Percentiles rank a stretch among this genome's conserved stretches.
Evolutionary conservation across 2,113 vertebrate species (phyloP).

Genomic region (Rynchops niger): DNA sequence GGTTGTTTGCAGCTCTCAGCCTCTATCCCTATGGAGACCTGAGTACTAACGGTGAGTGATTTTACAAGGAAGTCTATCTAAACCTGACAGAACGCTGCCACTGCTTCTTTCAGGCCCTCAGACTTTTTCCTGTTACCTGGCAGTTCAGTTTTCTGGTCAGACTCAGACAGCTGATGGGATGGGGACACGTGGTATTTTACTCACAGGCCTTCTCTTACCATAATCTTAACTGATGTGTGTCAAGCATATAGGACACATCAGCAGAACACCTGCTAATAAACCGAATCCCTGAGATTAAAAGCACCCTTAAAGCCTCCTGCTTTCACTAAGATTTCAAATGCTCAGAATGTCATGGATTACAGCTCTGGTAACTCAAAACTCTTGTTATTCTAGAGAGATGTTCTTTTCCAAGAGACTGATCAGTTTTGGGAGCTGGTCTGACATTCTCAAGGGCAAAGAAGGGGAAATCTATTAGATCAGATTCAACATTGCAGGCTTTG

Average conservation of each 20-base stretch:
- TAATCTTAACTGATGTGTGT: background rate
- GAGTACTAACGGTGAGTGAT: background rate
- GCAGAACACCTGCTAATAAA: background rate
- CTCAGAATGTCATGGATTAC: background rate
- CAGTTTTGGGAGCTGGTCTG: background rate
- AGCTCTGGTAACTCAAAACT: background rate
- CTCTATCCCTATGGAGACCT: background rate
- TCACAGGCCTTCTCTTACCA: background rate
- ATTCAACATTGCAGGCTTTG: background rate
- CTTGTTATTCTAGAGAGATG: background rate
- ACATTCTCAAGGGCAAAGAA: background rate
- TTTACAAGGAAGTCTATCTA: background rate
- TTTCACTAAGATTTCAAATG: background rate
- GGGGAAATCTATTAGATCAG: background rate
- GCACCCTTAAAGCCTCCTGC: background rate
- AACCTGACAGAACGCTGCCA: background rate
- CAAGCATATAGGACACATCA: background rate
- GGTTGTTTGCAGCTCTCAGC: background rate
- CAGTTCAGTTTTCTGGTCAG: background rate
- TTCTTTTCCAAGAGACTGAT: background rate
- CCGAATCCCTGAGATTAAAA: background rate
- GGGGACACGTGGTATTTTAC: background rate
- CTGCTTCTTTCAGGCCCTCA: background rate
- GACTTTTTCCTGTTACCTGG: background rate
- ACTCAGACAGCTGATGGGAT: background rate